Base-by-base conservation (phyloP, 2,888 invertebrate species). In the Ornithoptera priamus region DNA sequence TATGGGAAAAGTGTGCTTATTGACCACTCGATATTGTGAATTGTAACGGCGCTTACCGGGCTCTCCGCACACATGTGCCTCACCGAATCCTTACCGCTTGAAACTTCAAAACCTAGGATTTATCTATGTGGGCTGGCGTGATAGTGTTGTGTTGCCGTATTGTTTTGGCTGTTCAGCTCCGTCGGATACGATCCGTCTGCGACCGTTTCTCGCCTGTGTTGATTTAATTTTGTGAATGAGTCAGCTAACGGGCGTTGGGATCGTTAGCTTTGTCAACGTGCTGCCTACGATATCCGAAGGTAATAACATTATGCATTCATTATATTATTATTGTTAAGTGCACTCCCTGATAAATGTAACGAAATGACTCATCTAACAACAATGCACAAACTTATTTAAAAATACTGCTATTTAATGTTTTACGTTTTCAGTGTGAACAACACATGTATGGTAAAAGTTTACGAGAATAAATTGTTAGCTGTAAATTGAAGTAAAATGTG, bases 271-370 rank as follows among this genome's bases (percentile, higher is more conserved):
- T 80, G 92, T 91, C 85, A 92, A 90, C 91, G 91, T 90, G 86
- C 85, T 92, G 84, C 92, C 92, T 80, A 92, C 92, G 73, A 92
- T 92, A 80, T 88, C 91, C 72, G 92, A 92, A 92, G 92, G 92
- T 92, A 88, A 85, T 73, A 71, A 68, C 67, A 62, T 70, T 22
- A 53, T 42, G 15, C 46, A 63, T 65, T n/a, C 46, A 64, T 56
- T 66, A 67, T 18, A 24, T 59, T 39, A 59, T 58, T 62, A 46
- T 62, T 46, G 46, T 46, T n/a, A 39, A 63, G 46, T 58, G 30
- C 62, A 56, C 65, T 39, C 50, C 12, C 1, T 46, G 36, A 36
- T 66, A 58, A 56, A 62, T 65, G 56, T 58, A 65, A 69, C 57
- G 36, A 62, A 56, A 69, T 65, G 39, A 65, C 39, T 39, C 58